Evolutionary conservation across 2,888 invertebrate species (phyloP).

Genomic region (Parnassius apollo): DNA sequence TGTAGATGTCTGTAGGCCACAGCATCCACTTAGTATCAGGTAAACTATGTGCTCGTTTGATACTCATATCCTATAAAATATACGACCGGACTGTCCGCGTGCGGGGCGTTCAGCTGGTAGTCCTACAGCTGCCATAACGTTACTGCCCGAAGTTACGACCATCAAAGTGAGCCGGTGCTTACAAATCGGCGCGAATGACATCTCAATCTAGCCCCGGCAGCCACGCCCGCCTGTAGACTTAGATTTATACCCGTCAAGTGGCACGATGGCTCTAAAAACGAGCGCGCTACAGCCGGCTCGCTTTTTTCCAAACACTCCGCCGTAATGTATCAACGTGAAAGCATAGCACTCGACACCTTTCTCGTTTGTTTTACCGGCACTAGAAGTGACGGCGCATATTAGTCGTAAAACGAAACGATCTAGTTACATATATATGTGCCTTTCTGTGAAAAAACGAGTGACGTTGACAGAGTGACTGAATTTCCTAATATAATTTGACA

Average conservation of each 20-base stretch:
- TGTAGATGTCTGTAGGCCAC: no score
- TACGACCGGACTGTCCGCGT: slow-evolving; percentile 5
- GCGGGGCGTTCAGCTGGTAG: background rate
- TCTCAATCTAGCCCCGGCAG: slow-evolving; percentile 47
- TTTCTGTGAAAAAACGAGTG: no score
- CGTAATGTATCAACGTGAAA: slow-evolving; percentile 33
- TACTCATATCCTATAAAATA: no score
- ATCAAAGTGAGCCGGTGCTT: slow-evolving; percentile 28
- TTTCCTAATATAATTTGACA: no score
- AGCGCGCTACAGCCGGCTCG: slow-evolving; percentile 31
- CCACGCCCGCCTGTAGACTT: slow-evolving; percentile 27
- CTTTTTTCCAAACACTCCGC: slow-evolving; percentile 38
- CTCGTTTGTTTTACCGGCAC: slow-evolving; percentile 18
- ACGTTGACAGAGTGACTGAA: no score
- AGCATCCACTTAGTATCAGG: no score
- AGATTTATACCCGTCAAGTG: slow-evolving; percentile 42
- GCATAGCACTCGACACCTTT: slow-evolving; percentile 21
- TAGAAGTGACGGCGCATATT: slow-evolving; percentile 15
- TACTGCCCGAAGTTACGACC: slow-evolving; percentile 22
- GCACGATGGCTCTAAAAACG: slow-evolving; percentile 33
- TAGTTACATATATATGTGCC: slow-evolving; percentile 7
- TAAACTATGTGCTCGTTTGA: no score
- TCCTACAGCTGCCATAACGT: slow-evolving; percentile 6
- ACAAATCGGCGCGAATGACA: slow-evolving; percentile 48
- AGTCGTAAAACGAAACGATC: slow-evolving; percentile 11